Percentiles rank a stretch among this genome's conserved stretches.
These are phyloP conservation scores for Tolypeutes matacus DNA, from an alignment of 2,797 vertebrate genomes.

Conservation along the genomic window DNA sequence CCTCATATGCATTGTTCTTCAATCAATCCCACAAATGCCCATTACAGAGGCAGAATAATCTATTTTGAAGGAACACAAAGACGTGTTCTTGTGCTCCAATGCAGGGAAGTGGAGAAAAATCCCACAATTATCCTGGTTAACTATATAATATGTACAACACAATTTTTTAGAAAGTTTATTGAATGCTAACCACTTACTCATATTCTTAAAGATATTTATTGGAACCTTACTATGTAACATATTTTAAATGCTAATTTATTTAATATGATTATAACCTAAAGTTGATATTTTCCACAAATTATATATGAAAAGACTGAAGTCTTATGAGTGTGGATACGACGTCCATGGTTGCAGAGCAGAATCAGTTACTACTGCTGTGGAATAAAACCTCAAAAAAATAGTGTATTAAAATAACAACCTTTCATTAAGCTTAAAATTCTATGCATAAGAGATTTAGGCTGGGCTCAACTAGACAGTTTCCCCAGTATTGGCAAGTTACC, in stretches of 20 bases:
- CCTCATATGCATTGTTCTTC: conserved; percentile 69
- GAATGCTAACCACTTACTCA: background rate
- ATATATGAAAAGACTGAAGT: background rate
- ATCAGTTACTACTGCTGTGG: background rate
- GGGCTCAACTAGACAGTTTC: background rate
- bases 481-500: background rate
- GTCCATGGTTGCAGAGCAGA: background rate
- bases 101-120: background rate
- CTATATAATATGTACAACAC: background rate
- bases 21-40: conserved; percentile 61
- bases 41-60: conserved; percentile 69
- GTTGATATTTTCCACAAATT: conserved; percentile 13
- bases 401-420: background rate
- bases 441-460: background rate
- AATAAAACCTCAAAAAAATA: background rate
- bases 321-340: background rate
- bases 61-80: conserved; percentile 65
- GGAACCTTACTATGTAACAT: background rate
- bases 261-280: background rate
- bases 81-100: conserved; percentile 51
- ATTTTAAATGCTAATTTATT: background rate
- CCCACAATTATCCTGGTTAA: conserved; percentile 17
- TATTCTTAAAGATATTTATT: conserved; percentile 38
- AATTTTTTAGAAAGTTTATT: background rate
- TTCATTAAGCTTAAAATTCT: background rate